Percentiles rank a stretch among this genome's conserved stretches.
Conservation (phyloP, 1,140 invertebrate genomes). For the Colletes latitarsis region DNA sequence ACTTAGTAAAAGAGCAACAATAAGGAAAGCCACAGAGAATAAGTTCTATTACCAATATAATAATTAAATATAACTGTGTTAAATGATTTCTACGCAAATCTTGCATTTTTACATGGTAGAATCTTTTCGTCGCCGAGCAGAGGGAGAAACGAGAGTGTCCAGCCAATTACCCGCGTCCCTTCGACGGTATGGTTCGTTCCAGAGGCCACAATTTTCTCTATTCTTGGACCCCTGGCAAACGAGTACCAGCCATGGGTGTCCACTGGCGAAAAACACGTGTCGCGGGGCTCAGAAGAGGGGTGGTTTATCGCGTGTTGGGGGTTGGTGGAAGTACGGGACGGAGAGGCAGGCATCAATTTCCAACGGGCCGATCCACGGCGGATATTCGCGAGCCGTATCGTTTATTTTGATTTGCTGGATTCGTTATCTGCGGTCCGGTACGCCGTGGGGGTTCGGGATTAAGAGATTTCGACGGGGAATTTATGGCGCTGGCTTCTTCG, state of each 20-base stretch:
- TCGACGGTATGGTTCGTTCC: too few species aligned
- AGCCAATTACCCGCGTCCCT: constrained; percentile 50
- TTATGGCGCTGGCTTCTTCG: constrained; percentile 31
- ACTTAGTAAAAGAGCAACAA: too few species aligned
- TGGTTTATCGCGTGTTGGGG: constrained; percentile 24
- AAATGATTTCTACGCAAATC: too few species aligned
- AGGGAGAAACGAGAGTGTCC: constrained; percentile 16
- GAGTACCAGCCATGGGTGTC: neutral
- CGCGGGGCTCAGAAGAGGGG: too few species aligned
- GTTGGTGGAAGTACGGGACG: neutral
- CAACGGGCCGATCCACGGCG: neutral
- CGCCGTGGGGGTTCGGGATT: constrained; percentile 30
- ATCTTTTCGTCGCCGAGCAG: too few species aligned
- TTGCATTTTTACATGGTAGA: too few species aligned
- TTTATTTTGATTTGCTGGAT: constrained; percentile 46
- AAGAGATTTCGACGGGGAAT: constrained; percentile 41
- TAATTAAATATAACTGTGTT: too few species aligned
- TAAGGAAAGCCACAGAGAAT: too few species aligned
- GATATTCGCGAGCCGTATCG: constrained; percentile 25
- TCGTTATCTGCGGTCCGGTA: constrained; percentile 20
- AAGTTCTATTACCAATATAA: too few species aligned
- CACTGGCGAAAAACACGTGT: neutral
- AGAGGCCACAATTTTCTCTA: constrained; percentile 35
- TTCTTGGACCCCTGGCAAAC: constrained; percentile 3
- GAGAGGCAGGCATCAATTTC: constrained; percentile 25